Evolutionary conservation across 1,140 invertebrate genomes (phyloP), one percentile per base, ranked within the genome.

Genomic region (Leptonema lineaticorne): DNA sequence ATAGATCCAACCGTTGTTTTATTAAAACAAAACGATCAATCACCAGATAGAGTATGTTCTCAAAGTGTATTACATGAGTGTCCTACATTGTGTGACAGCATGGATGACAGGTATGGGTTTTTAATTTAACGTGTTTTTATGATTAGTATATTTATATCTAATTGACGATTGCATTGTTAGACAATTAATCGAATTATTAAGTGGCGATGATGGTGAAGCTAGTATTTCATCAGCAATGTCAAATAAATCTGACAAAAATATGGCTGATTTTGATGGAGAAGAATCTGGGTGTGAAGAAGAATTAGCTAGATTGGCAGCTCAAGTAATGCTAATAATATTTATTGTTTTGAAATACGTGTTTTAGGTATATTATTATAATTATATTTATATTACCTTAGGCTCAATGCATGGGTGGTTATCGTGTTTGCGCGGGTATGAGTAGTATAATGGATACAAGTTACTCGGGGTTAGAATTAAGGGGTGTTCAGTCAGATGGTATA

Each of bases 241-340:
- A 45, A 94, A 91, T 66, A 95, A 96, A 81, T 95, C 93, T n/a
- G 93, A 95, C 73, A 96, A 95, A 71, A 96, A 96, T 78, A 89
- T 96, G 86, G 93, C 93, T 0, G 94, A 96, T 79, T 94, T 97
- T 75, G 94, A 96, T 73, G 95, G 94, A 24, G 94, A 97, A 75
- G 92, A 96, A 73, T 93, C 91, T 30, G 90, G 88, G 22, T 90
- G 90, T 78, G 90, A 96, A 76, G 94, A 96, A 73, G 94, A 96
- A 78, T 78, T 96, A 14, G 89, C 90, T 0, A 87, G 92, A 70
- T 83, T 93, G 9, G 87, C 90, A 0, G 87, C 88, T 7, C 85
- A 86, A 77, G 84, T 84, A 76, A 63, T 33, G 3, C 16, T 48
- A 6, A 48, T 16, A 4, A 14, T 5, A 26, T 28, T 29, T 29